A percentile compares a stretch with the other conserved stretches of the same genome.
phyloP scores from a whole-genome alignment of 2,113 vertebrate genomes.

The Chionodraco myersi region DNA sequence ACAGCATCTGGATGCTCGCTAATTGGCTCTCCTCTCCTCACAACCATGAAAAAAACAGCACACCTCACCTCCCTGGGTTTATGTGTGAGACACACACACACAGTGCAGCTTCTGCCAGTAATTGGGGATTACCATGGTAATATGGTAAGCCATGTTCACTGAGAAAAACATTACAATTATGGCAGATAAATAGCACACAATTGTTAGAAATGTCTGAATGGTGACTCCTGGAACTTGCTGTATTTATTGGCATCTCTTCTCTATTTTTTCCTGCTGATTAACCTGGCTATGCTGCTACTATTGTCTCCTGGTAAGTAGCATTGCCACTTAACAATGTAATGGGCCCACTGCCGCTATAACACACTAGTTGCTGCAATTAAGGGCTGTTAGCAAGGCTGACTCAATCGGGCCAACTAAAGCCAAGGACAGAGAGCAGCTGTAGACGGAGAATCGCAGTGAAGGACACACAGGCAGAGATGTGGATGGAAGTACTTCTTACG shows the following conservation, averaged over 20 bases:
- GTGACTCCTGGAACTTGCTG: slow-evolving; percentile 34
- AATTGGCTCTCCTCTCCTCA: slow-evolving; percentile 76
- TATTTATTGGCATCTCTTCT: slow-evolving; percentile 46
- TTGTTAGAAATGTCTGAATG: slow-evolving; percentile 41
- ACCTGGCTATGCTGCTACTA: slow-evolving; percentile 46
- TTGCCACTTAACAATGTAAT: slow-evolving; percentile 61
- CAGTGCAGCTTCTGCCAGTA: slow-evolving; percentile 62
- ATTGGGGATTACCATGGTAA: slow-evolving; percentile 77
- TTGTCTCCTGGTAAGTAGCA: slow-evolving; percentile 53
- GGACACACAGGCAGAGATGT: slow-evolving; percentile 15
- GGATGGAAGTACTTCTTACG: not conserved
- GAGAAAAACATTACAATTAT: slow-evolving; percentile 59
- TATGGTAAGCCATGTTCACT: slow-evolving; percentile 57
- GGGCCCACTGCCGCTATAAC: slow-evolving; percentile 45
- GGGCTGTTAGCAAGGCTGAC: slow-evolving; percentile 26
- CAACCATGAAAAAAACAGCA: slow-evolving; percentile 71
- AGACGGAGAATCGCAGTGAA: slow-evolving; percentile 28
- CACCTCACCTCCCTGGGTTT: slow-evolving; percentile 64
- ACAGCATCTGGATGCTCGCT: slow-evolving; percentile 79
- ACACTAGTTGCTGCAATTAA: slow-evolving; percentile 49
- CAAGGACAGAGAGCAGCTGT: not conserved
- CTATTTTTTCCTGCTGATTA: slow-evolving; percentile 44
- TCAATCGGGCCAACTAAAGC: slow-evolving; percentile 35
- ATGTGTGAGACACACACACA: slow-evolving; percentile 33
- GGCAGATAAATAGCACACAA: slow-evolving; percentile 56